Percentiles rank a stretch among this genome's conserved stretches.
Evolutionary conservation across 2,113 vertebrate species (phyloP).

Genomic region (Emydocephalus ijimae): DNA sequence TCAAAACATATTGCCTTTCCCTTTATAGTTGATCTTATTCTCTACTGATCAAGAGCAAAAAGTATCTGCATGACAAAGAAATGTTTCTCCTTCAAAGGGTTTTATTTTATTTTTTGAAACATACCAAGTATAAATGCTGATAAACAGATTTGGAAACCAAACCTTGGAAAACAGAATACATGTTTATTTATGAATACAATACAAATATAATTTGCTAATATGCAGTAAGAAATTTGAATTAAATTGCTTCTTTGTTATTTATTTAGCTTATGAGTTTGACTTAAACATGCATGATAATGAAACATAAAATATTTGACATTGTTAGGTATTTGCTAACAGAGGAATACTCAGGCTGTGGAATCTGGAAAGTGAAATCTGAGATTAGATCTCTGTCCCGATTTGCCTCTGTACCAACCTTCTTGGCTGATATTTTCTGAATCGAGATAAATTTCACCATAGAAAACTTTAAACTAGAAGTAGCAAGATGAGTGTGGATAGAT

Average conservation of each 20-base stretch:
- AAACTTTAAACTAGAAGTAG: background rate
- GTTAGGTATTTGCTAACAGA: background rate
- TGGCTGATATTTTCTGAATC: background rate
- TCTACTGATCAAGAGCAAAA: background rate
- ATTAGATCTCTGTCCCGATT: background rate
- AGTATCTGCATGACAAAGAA: background rate
- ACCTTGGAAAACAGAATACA: background rate
- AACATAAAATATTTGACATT: background rate
- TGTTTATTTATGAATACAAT: slow-evolving; percentile 4
- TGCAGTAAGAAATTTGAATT: slow-evolving; percentile 1
- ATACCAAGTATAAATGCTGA: background rate
- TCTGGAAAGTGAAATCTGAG: background rate
- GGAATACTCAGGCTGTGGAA: background rate
- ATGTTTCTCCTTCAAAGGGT: background rate
- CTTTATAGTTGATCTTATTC: background rate
- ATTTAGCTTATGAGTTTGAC: background rate
- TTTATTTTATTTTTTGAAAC: slow-evolving; percentile 41
- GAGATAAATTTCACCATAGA: background rate
- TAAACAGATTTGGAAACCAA: background rate
- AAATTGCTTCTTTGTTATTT: background rate
- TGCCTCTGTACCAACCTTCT: background rate
- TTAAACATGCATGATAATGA: background rate
- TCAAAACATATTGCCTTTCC: background rate
- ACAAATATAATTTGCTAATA: background rate
- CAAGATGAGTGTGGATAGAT: background rate